phyloP scores from a whole-genome alignment of 2,888 invertebrate genomes.

The Trichopoda pennipes region DNA sequence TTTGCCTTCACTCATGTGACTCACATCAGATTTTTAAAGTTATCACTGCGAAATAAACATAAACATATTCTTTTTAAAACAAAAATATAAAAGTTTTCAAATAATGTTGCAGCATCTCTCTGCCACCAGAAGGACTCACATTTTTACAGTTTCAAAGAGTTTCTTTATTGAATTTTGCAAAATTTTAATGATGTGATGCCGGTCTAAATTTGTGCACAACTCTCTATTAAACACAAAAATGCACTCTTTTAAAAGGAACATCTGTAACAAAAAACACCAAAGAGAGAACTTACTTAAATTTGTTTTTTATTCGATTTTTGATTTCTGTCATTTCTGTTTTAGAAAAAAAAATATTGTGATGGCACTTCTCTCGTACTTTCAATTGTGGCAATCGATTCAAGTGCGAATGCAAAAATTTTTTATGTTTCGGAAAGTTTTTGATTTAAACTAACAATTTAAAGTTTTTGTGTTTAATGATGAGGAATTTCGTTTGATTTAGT shows the following conservation, averaged over 20 bases:
- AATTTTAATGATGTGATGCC: constrained; percentile 57
- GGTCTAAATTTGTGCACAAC: constrained; percentile 38
- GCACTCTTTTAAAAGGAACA: neutral
- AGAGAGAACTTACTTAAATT: neutral
- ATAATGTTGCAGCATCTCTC: no score
- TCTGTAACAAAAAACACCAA: neutral
- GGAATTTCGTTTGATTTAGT: constrained; percentile 37
- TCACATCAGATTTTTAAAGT: no score
- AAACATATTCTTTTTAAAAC: no score
- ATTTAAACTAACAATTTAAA: constrained; percentile 44
- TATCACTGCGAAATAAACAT: no score
- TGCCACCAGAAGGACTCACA: no score
- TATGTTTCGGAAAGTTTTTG: constrained; percentile 52
- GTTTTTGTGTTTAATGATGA: constrained; percentile 11
- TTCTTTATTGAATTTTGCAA: constrained; percentile 44
- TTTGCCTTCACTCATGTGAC: no score
- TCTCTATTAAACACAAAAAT: constrained; percentile 37
- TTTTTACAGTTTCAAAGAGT: neutral
- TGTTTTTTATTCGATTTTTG: constrained; percentile 6
- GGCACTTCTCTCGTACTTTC: neutral
- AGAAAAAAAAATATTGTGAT: neutral
- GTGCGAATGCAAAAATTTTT: constrained; percentile 45
- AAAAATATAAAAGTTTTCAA: no score
- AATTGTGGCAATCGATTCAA: constrained; percentile 57
- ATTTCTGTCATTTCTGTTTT: constrained; percentile 6